Evolutionary conservation across 1,140 invertebrate species (phyloP).

Genomic region (Diplogasteroides magnus): DNA sequence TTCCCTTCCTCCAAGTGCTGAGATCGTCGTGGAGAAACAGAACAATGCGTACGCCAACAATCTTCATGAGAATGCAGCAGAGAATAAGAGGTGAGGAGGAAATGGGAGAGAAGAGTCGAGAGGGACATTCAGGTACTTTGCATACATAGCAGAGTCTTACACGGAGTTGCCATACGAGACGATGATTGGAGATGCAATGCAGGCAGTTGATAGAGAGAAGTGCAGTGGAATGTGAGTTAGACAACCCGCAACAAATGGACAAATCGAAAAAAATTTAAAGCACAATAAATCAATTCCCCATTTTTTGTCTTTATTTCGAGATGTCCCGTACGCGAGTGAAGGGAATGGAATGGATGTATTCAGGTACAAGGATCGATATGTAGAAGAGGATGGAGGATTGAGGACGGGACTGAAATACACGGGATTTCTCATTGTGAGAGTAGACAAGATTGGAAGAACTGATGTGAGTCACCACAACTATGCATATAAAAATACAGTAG

Average conservation of each 20-base stretch:
- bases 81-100: not conserved
- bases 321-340: not conserved
- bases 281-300: too few species aligned
- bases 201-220: slow-evolving; percentile 31
- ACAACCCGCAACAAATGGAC: too few species aligned
- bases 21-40: slow-evolving; percentile 45
- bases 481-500: slow-evolving; percentile 2
- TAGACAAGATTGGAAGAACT: slow-evolving; percentile 42
- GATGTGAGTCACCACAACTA: slow-evolving; percentile 1
- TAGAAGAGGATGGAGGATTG: slow-evolving; percentile 44
- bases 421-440: slow-evolving; percentile 51
- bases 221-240: slow-evolving; percentile 41
- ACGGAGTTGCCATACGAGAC: slow-evolving; percentile 42
- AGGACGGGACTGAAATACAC: slow-evolving; percentile 49
- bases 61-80: not conserved
- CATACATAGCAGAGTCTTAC: slow-evolving; percentile 53
- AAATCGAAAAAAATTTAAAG: too few species aligned
- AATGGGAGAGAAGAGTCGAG: too few species aligned
- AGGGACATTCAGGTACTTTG: slow-evolving; percentile 36
- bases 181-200: slow-evolving; percentile 43
- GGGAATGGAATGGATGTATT: not conserved
- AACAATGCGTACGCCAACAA: slow-evolving; percentile 32
- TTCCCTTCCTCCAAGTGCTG: slow-evolving; percentile 35
- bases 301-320: not conserved
- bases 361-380: slow-evolving; percentile 44